These are phyloP conservation scores for Diprion similis DNA, from an alignment of 1,140 invertebrate species.

Conservation along the genomic window DNA sequence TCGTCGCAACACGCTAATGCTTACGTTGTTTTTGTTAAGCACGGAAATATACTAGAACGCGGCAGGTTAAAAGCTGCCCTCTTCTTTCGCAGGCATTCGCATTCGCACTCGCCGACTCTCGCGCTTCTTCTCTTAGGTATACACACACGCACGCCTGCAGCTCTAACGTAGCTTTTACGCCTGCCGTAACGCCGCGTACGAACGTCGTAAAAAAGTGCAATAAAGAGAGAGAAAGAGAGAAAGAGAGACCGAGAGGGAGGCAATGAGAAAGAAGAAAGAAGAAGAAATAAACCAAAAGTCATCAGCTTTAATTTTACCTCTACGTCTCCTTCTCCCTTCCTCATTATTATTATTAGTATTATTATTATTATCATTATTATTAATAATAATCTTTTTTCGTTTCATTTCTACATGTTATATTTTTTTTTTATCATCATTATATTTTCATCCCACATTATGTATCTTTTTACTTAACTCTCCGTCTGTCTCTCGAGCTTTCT, in stretches of 20 bases:
- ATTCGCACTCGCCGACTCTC: constrained; percentile 24
- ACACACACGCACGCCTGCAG: too few species aligned
- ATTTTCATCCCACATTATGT: constrained; percentile 21
- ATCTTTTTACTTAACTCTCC: constrained; percentile 31
- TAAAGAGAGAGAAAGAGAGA: constrained; percentile 18
- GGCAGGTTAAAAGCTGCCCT: constrained; percentile 16
- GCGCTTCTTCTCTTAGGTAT: not conserved
- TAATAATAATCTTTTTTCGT: too few species aligned
- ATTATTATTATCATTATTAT: too few species aligned
- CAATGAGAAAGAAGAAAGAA: too few species aligned
- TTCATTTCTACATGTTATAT: too few species aligned
- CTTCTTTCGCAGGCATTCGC: constrained; percentile 22
- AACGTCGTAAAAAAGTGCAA: not conserved
- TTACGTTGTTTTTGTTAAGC: not conserved
- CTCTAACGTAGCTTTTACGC: too few species aligned
- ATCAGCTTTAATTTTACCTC: not conserved
- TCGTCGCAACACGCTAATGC: constrained; percentile 27
- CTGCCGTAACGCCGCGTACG: not conserved
- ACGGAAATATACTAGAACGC: constrained; percentile 7
- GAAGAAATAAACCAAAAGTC: constrained; percentile 2
- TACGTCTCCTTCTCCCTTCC: not conserved
- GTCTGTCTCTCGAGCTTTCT: constrained; percentile 25
- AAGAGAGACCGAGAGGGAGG: constrained; percentile 23
- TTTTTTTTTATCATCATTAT: too few species aligned
- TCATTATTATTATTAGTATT: too few species aligned